Evolutionary conservation across 2,797 vertebrate species (phyloP).

Genomic region (Thripadectes ignobilis): DNA sequence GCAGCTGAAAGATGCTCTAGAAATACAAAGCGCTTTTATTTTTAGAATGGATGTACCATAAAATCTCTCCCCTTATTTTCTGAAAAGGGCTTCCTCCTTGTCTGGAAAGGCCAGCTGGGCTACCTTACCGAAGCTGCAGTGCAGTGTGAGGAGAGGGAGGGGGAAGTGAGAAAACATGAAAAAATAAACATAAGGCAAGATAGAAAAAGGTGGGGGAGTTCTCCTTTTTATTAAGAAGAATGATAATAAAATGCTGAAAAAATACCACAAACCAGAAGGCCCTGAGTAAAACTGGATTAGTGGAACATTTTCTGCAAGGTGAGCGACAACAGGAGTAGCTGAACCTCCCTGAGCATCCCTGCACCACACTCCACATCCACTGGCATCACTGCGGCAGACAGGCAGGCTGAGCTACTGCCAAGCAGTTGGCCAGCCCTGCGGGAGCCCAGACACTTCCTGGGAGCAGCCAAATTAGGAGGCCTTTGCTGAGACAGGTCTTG

Average conservation of each 20-base stretch:
- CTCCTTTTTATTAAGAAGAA: background rate
- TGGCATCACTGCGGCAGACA: rapidly evolving
- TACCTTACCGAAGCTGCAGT: background rate
- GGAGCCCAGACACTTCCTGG: background rate
- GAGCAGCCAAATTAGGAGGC: background rate
- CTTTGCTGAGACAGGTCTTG: background rate
- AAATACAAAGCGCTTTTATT: background rate
- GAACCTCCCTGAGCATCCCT: background rate
- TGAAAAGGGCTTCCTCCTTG: background rate
- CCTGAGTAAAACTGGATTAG: background rate
- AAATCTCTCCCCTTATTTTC: background rate
- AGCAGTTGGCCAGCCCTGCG: background rate
- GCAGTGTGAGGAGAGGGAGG: background rate
- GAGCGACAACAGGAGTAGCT: background rate
- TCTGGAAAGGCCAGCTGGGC: background rate
- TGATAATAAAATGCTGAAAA: background rate
- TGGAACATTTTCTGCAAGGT: background rate
- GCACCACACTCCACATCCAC: rapidly evolving
- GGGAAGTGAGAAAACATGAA: background rate
- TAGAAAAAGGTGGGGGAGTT: background rate
- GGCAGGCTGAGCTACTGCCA: rapidly evolving
- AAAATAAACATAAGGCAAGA: background rate
- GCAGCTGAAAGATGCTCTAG: background rate
- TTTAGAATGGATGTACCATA: background rate
- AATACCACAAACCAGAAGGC: background rate